Evolutionary conservation across 1,140 invertebrate species (phyloP).

Genomic region (Ceratina calcarata): DNA sequence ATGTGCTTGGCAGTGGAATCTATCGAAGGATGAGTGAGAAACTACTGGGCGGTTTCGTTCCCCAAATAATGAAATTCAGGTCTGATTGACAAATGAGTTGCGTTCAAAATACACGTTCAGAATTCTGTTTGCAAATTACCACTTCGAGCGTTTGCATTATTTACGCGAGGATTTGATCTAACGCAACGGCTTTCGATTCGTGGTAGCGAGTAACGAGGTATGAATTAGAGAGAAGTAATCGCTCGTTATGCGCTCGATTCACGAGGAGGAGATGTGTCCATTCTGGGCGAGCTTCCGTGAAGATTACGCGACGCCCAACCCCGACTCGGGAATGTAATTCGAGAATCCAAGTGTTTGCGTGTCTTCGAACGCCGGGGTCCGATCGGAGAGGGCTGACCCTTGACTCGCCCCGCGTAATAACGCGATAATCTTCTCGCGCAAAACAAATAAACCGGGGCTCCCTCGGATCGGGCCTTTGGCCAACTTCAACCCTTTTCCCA

Average conservation of each 20-base stretch:
- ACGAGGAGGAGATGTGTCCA: slow-evolving; percentile 27
- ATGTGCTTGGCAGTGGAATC: background rate
- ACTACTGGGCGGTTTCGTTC: background rate
- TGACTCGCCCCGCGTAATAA: slow-evolving; percentile 70
- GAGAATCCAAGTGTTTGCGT: slow-evolving; percentile 62
- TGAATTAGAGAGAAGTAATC: slow-evolving; percentile 38
- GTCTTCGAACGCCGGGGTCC: slow-evolving; percentile 43
- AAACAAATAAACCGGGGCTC: slow-evolving; percentile 69
- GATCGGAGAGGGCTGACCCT: slow-evolving; percentile 51
- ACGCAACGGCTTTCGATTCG: background rate
- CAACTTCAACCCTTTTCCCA: slow-evolving; percentile 67
- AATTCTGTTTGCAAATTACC: too few relatives aligned
- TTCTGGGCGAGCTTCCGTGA: slow-evolving; percentile 14
- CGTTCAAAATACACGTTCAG: too few relatives aligned
- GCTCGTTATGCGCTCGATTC: background rate
- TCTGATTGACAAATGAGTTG: too few relatives aligned
- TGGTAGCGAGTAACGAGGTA: background rate
- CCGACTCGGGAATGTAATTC: slow-evolving; percentile 62
- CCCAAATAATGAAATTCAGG: too few relatives aligned
- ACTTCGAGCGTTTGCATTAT: too few relatives aligned
- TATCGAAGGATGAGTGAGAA: background rate
- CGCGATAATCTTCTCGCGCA: slow-evolving; percentile 73
- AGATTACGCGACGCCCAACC: slow-evolving; percentile 42
- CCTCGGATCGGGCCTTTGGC: slow-evolving; percentile 7
- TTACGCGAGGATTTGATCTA: too few relatives aligned